These are phyloP conservation scores for Herpailurus yagouaroundi DNA, from an alignment of 2,113 vertebrate genomes.

Conservation along the genomic window DNA sequence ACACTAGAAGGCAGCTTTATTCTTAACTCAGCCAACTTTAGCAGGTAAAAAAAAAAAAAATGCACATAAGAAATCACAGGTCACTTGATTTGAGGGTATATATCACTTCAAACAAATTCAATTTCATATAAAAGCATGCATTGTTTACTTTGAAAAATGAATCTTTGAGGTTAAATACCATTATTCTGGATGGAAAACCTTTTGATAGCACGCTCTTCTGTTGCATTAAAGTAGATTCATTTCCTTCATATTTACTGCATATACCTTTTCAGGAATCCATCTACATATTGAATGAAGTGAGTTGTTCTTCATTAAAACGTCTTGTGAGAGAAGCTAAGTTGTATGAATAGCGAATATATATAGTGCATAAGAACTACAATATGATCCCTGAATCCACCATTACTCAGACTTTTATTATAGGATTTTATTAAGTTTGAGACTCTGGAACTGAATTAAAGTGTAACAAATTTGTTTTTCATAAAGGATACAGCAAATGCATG, in stretches of 20 bases:
- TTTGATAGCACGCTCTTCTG: background rate
- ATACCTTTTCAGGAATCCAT: background rate
- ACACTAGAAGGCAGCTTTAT: background rate
- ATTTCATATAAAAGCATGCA: background rate
- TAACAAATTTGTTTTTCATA: constrained; percentile 45
- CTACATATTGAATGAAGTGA: background rate
- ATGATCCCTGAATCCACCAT: background rate
- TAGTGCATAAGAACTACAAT: background rate
- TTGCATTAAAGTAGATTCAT: constrained; percentile 34
- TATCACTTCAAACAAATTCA: constrained; percentile 43
- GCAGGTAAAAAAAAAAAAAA: background rate
- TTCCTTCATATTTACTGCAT: background rate
- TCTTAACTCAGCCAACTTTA: constrained; percentile 25
- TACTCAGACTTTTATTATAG: background rate
- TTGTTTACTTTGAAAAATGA: constrained; percentile 48
- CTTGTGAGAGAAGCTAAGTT: background rate
- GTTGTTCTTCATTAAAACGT: background rate
- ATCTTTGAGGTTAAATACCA: background rate
- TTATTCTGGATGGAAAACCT: constrained; percentile 17
- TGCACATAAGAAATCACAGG: background rate
- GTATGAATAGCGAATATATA: background rate
- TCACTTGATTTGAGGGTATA: constrained; percentile 13
- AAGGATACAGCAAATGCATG: background rate
- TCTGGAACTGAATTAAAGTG: background rate
- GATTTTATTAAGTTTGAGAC: constrained; percentile 50